Base-by-base conservation (phyloP, 2,888 invertebrate genomes). In the Lasioglossum leucozonium region DNA sequence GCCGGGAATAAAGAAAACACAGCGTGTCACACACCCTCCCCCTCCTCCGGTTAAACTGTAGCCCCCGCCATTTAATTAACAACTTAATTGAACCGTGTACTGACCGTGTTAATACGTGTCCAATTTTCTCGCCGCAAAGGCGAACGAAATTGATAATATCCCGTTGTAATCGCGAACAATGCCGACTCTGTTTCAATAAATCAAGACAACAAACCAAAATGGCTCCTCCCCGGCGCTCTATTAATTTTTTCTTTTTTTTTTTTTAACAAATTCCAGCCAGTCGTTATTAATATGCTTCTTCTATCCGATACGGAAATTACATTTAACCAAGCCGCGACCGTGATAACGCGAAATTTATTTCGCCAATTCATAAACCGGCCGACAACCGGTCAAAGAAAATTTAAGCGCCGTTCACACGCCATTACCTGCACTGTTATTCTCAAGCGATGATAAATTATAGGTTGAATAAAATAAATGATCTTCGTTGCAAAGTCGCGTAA, bases 51-150 rank as follows among this genome's bases (percentile, higher is more conserved):
- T 72, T 79, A 72, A 79, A 78, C 79, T 72, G 77, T 55, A 75
- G 42, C 79, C 18, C 55, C 62, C 79, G 75, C 84, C 84, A 73
- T 85, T 84, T 85, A 85, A 85, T 85, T 85, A 84, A 84, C 79
- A 85, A 69, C 73, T 84, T 85, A 85, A 74, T 85, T 85, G 78
- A 83, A 85, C 72, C 84, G 76, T 85, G 85, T 85, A 85, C 72
- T 73, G 69, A 55, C 67, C 73, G 62, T 67, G 79, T 74, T 82
- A 82, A 82, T 82, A 74, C 74, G 42, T 74, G 84, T 82, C 47
- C 82, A 83, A 81, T 83, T 83, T 83, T 82, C 83, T 76, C 44
- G 26, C 58, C 42, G 51, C 42, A 42, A 72, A 81, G 51, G 69
- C 44, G 30, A 47, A 55, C 58, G 74, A 82, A 79, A 79, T 79